Evolutionary conservation across 2,888 invertebrate species (phyloP), one percentile per base, ranked within the genome.

Genomic region (Parthenolecanium corni): DNA sequence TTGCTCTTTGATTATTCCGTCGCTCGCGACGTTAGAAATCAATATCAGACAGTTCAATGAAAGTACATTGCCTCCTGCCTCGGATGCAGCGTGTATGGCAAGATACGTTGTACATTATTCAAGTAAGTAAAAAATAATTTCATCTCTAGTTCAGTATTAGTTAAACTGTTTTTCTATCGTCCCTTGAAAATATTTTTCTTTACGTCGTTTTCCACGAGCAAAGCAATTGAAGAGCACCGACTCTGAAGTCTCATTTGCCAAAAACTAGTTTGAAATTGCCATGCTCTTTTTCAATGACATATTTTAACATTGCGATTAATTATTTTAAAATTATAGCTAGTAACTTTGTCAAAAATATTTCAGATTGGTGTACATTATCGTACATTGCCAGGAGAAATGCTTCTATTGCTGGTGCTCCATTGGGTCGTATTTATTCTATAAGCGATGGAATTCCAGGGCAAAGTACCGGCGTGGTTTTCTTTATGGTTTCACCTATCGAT

Each of bases 301-400:
- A n/a, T n/a, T n/a, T n/a, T n/a, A n/a, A n/a, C n/a, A n/a, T n/a
- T n/a, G n/a, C n/a, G n/a, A n/a, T n/a, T n/a, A n/a, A n/a, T n/a
- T n/a, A n/a, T n/a, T n/a, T n/a, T n/a, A n/a, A n/a, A n/a, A n/a
- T n/a, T n/a, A n/a, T n/a, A n/a, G n/a, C n/a, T n/a, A n/a, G n/a
- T n/a, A n/a, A n/a, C n/a, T n/a, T n/a, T n/a, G n/a, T n/a, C n/a
- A n/a, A n/a, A n/a, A n/a, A n/a, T 62, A 69, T 72, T 73, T 24
- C 71, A 86, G 86, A 81, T 69, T 87, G 86, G 86, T 79, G 82
- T 2, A 80, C 86, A 0, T 74, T 86, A 53, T 82, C 84, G 1
- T 85, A 86, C 0, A 79, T 83, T 68, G 86, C 85, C 20, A 76
- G 78, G 1, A 74, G 81, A 68, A 75, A 78, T 20, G 75, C 77